Conservation (phyloP, 30 jellyfish, hydroid and myxozoan species). For the Catostylus mosaicus region DNA sequence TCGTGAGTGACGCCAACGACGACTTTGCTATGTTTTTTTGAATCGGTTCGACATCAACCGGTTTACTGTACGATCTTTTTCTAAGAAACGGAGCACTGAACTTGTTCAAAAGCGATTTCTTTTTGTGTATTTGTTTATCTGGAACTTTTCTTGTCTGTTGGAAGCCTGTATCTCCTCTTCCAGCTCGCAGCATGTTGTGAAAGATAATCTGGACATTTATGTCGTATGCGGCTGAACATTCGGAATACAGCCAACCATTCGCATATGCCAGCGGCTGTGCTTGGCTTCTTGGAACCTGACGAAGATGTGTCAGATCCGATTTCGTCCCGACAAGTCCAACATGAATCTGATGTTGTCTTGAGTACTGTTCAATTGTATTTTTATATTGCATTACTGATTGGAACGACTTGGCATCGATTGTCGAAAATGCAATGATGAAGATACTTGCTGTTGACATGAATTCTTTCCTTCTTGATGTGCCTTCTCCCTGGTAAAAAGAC, state of each 20-base stretch:
- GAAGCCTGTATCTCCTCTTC: slow-evolving; percentile 23
- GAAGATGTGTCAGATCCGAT: slow-evolving; percentile 61
- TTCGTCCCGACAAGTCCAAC: slow-evolving; percentile 76
- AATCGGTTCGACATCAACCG: slow-evolving; percentile 18
- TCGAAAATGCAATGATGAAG: slow-evolving; percentile 59
- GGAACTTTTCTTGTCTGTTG: not conserved
- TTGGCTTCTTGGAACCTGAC: slow-evolving; percentile 61
- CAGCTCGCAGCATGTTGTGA: slow-evolving; percentile 44
- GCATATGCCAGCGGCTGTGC: slow-evolving; percentile 54
- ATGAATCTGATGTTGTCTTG: slow-evolving; percentile 21
- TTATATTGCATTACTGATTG: slow-evolving; percentile 50
- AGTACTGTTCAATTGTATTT: slow-evolving; percentile 32
- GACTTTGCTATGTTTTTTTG: not conserved
- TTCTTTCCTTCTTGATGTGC: slow-evolving; percentile 53
- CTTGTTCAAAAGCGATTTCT: slow-evolving; percentile 42
- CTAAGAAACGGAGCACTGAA: slow-evolving; percentile 45
- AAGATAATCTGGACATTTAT: slow-evolving; percentile 51
- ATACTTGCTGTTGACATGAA: slow-evolving; percentile 65
- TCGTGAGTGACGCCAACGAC: not conserved
- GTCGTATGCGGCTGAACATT: slow-evolving; percentile 73
- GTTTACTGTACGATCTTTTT: slow-evolving; percentile 41
- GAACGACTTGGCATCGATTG: slow-evolving; percentile 55
- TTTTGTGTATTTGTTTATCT: slow-evolving; percentile 20
- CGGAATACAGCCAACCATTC: slow-evolving; percentile 64
- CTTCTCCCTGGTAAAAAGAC: too few species aligned